Evolutionary conservation across 2,797 vertebrate species (phyloP), one percentile per base, ranked within the genome.

Genomic region (Clarias pachynema): DNA sequence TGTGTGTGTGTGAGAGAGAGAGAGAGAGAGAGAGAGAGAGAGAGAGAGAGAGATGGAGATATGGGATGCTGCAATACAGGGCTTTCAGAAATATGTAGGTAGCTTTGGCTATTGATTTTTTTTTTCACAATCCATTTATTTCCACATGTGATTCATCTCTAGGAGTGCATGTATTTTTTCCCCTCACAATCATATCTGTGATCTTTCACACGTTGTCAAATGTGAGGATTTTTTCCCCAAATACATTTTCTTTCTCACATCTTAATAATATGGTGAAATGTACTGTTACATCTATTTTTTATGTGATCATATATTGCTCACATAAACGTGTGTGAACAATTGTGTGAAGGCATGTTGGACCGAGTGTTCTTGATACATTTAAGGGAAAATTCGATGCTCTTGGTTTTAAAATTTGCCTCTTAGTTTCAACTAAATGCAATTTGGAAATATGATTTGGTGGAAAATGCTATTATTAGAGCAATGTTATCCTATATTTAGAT

Each of bases 51-150:
- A 6, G 5, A 20, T 12, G 12, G 59, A 8, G 59, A 6, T 73
- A 74, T 56, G 49, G n/a, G 53, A 77, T 77, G 53, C 73, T 77
- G 53, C 53, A 77, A 4, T 57, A 59, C 73, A 57, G 49, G 57
- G 26, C 26, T 31, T 29, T 57, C 26, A 57, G 53, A 20, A 31
- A 57, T 8, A 77, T 22, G 18, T 53, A 75, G 18, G 73, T 14
- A 57, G 73, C 49, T 49, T 49, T 12, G 49, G 49, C 18, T 68
- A 68, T 34, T 18, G 29, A 68, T 31, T 68, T 68, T 63, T 62
- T 62, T 62, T 62, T 62, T 14, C 49, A 49, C 49, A 2, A 26
- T 65, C 29, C 26, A 29, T 65, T 65, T 65, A 65, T 65, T 65
- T 65, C 29, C 14, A 65, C 26, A 29, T 29, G n/a, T 63, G 62